Conservation (phyloP, 2,113 vertebrate genomes). For the Psophia crepitans region DNA sequence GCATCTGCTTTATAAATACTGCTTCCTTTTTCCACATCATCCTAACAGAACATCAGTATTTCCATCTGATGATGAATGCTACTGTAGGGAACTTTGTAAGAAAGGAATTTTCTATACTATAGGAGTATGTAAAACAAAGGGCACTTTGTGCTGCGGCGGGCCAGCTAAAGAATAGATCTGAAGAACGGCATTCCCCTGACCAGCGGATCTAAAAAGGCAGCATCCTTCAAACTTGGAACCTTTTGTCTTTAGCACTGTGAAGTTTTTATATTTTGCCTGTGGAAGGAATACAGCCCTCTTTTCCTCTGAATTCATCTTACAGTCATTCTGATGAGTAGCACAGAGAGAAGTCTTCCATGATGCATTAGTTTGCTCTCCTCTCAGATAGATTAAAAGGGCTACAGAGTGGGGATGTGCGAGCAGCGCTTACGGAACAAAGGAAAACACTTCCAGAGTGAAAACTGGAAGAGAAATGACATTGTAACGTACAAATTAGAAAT, state of each 20-base stretch:
- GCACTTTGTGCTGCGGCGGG: background rate
- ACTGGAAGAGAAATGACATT: background rate
- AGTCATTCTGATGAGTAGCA: background rate
- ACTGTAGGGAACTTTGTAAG: background rate
- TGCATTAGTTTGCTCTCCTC: background rate
- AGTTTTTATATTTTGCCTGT: background rate
- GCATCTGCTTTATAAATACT: background rate
- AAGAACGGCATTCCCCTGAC: background rate
- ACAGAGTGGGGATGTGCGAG: background rate
- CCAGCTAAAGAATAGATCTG: background rate
- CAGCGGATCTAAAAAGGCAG: background rate
- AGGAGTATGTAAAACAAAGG: background rate
- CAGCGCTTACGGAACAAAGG: background rate
- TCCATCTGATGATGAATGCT: background rate
- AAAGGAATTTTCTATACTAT: background rate
- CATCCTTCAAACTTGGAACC: background rate
- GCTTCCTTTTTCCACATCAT: background rate
- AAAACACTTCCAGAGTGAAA: background rate
- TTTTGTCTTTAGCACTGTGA: background rate
- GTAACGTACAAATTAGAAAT: background rate
- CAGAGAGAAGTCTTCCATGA: background rate
- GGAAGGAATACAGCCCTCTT: background rate
- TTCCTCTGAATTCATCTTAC: background rate
- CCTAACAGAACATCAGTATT: background rate
- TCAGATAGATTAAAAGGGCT: background rate